Evolutionary conservation across 2,797 vertebrate genomes (phyloP).

Genomic region (Syndactyla subalaris): DNA sequence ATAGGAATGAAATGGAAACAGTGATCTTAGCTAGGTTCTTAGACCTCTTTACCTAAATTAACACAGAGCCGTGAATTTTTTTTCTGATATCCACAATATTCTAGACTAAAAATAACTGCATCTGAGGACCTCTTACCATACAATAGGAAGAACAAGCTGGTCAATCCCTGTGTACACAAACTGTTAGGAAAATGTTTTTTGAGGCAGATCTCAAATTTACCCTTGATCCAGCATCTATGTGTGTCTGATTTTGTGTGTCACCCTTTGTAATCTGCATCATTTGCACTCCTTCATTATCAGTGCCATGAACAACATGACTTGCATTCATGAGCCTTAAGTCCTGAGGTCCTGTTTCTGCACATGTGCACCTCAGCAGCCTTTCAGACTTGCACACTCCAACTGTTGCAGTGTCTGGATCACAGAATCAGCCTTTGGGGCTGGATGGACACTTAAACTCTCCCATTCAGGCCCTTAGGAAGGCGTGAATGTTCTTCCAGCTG

Average conservation of each 20-base stretch:
- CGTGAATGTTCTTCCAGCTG: fast-evolving
- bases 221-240: neutral
- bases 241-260: neutral
- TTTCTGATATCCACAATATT: neutral
- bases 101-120: neutral
- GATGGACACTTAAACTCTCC: neutral
- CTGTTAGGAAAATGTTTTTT: neutral
- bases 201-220: neutral
- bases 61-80: neutral
- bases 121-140: neutral
- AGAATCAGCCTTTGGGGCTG: neutral
- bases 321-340: neutral
- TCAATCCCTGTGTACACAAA: neutral
- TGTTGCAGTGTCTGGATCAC: neutral
- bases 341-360: neutral
- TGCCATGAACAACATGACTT: neutral
- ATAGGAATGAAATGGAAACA: neutral
- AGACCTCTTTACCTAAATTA: neutral
- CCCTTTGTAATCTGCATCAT: neutral
- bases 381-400: neutral
- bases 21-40: fast-evolving
- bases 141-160: neutral
- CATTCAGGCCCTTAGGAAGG: neutral
- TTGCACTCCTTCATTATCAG: neutral
- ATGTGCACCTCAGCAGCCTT: neutral